Conservation (phyloP, 2,888 invertebrate genomes). For the Trachelus troglodyta region DNA sequence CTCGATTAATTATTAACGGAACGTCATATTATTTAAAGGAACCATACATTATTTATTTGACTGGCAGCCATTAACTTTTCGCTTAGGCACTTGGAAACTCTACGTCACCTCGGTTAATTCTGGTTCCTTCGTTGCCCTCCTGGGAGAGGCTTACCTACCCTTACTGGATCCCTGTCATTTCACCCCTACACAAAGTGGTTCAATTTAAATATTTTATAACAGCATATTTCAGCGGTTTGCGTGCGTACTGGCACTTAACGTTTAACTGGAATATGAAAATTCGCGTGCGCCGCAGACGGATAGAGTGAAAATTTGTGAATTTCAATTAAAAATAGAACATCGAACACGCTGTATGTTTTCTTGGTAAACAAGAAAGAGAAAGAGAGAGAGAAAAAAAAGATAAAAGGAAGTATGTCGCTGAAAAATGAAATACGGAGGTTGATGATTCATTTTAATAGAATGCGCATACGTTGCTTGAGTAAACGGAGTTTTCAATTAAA, state of each 20-base stretch:
- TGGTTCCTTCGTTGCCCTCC: not conserved
- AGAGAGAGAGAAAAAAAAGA: not conserved
- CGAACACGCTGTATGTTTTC: not conserved
- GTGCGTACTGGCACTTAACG: not conserved
- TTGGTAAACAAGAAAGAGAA: not conserved
- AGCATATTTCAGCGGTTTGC: slow-evolving; percentile 2
- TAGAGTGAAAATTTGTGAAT: not conserved
- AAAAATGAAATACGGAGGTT: not conserved
- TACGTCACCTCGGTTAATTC: not conserved
- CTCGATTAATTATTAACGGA: not conserved
- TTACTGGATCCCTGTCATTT: slow-evolving; percentile 19
- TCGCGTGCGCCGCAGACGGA: not conserved
- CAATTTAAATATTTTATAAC: slow-evolving; percentile 19
- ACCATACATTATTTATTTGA: not conserved
- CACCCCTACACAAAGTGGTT: slow-evolving; percentile 15
- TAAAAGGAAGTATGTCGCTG: too few relatives aligned
- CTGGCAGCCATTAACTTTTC: not conserved
- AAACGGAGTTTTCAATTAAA: too few relatives aligned
- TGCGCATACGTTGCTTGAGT: not conserved
- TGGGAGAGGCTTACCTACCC: slow-evolving; percentile 4
- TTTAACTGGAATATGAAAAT: not conserved
- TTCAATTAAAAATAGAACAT: not conserved
- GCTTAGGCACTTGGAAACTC: not conserved
- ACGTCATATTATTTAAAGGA: not conserved
- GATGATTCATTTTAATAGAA: not conserved